A percentile compares a stretch with the other conserved stretches of the same genome.
These are phyloP conservation scores for Apis mellifera DNA, from an alignment of 1,140 invertebrate species.

Conservation along the genomic window DNA sequence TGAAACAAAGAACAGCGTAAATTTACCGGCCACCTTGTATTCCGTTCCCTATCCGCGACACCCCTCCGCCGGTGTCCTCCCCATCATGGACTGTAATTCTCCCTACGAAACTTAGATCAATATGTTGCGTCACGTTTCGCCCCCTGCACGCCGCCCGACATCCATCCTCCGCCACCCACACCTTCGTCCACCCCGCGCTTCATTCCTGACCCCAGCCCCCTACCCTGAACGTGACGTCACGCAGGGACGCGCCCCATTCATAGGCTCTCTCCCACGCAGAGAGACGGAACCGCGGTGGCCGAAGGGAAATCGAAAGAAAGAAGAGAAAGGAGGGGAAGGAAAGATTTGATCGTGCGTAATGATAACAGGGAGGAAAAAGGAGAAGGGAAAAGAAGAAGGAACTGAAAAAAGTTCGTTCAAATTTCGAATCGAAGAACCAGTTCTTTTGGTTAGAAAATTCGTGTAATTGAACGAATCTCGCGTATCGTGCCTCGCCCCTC, in stretches of 20 bases:
- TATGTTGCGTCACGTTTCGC: conserved; percentile 78
- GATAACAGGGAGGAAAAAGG: background rate
- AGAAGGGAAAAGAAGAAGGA: too few species aligned
- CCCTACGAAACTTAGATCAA: conserved; percentile 78
- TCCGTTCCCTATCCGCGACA: conserved; percentile 40
- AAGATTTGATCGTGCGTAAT: background rate
- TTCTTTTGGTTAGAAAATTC: background rate
- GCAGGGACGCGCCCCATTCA: conserved; percentile 79
- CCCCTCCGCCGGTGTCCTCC: conserved; percentile 8
- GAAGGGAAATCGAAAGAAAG: conserved; percentile 29
- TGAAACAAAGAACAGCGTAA: conserved; percentile 53
- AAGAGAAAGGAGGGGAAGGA: too few species aligned
- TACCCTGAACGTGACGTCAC: conserved; percentile 72
- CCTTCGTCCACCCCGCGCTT: conserved; percentile 48
- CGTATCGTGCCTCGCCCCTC: conserved; percentile 47
- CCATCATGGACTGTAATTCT: conserved; percentile 48
- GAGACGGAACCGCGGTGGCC: conserved; percentile 53
- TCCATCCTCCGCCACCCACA: conserved; percentile 49
- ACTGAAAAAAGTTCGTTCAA: conserved; percentile 3
- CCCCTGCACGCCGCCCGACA: conserved; percentile 52
- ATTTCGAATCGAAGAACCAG: conserved; percentile 19
- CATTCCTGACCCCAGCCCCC: conserved; percentile 34
- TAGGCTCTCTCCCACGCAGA: conserved; percentile 75
- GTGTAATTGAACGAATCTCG: conserved; percentile 38
- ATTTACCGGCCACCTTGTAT: conserved; percentile 65